Evolutionary conservation across 2,888 invertebrate genomes (phyloP), one percentile per base, ranked within the genome.

Genomic region (Hermaeophaga mercurialis): DNA sequence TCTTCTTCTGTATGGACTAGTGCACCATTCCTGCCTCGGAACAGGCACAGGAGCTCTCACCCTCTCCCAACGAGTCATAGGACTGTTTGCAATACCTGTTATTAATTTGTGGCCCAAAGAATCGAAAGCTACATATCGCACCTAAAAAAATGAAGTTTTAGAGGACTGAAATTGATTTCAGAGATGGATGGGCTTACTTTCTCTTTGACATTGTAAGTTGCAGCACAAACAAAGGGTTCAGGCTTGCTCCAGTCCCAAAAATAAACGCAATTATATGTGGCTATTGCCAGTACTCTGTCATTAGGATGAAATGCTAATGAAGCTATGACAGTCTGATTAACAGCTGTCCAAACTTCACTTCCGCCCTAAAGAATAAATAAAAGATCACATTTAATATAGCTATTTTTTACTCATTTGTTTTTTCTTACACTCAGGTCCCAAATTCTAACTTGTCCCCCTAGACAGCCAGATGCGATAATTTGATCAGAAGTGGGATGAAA

Each of bases 211-310:
- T 85, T 86, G 60, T 82, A 83, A n/a, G 93, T 93, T 24, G 84
- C 82, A 56, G 89, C 85, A 71, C 85, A 85, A 45, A 88, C 86
- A 72, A 90, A 89, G 0, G 90, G 90, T 54, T 87, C 83, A 1
- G 88, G 84, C 66, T 85, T 84, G 68, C 86, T 87, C 93, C 94
- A 94, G 73, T 94, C 91, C 94, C 94, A 94, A 76, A 94, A 92
- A 73, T 90, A 87, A 6, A 94, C 81, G 74, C 90, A 87, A 80
- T 92, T 92, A 71, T 83, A 86, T 0, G 91, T 90, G 14, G 93
- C 93, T 68, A 94, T 90, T n/a, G 91, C 91, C 46, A 94, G 79
- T 57, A 93, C 80, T 66, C 89, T 84, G 69, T 91, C 90, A 15
- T 84, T 83, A 0, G 94, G 94, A 77, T 94, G 94, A 77, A 94